These are phyloP conservation scores for Syngnathus rostellatus DNA, from an alignment of 2,797 vertebrate species.

Conservation along the genomic window DNA sequence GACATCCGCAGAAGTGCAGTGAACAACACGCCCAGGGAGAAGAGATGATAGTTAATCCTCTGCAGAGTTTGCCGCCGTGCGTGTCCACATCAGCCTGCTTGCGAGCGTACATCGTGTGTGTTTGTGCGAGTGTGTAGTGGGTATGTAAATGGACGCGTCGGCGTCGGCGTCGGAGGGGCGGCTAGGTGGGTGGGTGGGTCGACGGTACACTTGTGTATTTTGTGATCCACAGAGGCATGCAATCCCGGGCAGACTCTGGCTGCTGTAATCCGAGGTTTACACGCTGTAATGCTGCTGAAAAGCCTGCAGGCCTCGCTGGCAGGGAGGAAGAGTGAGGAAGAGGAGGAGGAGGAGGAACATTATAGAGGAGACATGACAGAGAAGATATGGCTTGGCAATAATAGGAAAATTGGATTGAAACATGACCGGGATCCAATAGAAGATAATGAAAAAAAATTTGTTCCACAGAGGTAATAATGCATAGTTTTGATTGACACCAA, in stretches of 20 bases:
- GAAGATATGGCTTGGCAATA: constrained; percentile 8
- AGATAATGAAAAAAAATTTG: not conserved
- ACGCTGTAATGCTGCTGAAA: constrained; percentile 68
- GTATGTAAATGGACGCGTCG: constrained; percentile 30
- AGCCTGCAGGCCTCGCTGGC: constrained; percentile 61
- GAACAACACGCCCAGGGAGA: constrained; percentile 18
- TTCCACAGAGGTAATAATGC: not conserved
- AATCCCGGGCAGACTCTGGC: constrained; percentile 47
- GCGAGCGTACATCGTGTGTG: constrained; percentile 4
- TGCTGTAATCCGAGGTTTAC: constrained; percentile 75
- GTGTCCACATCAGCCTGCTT: constrained; percentile 12
- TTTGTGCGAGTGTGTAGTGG: constrained; percentile 11
- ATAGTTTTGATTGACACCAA: not conserved
- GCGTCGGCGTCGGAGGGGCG: constrained; percentile 8
- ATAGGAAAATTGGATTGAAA: not conserved
- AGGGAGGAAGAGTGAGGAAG: constrained; percentile 28
- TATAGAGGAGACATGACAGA: constrained; percentile 22
- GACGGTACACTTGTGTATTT: constrained; percentile 39
- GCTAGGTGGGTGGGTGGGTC: constrained; percentile 25
- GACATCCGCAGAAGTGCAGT: not conserved
- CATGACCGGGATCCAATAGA: not conserved
- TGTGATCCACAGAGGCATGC: constrained; percentile 59
- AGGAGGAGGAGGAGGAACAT: constrained; percentile 24
- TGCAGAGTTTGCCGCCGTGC: constrained; percentile 14
- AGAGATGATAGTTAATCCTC: constrained; percentile 30